phyloP scores from a whole-genome alignment of 2,797 vertebrate genomes.

The Serranus cabrilla region DNA sequence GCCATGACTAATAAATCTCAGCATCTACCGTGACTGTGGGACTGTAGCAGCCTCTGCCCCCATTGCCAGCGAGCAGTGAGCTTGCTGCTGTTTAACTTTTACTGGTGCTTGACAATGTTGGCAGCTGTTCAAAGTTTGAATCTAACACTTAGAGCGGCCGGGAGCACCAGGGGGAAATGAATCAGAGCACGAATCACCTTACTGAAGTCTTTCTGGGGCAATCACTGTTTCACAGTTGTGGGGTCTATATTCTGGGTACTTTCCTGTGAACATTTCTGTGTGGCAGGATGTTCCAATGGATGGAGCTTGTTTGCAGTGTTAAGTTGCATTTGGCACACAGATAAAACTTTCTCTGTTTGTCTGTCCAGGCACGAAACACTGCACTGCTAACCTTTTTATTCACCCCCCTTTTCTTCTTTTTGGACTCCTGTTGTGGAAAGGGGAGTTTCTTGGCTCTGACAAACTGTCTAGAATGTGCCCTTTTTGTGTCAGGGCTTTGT shows the following conservation, averaged over 20 bases:
- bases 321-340: constrained; percentile 82
- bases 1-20: constrained; percentile 72
- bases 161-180: constrained; percentile 54
- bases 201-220: constrained; percentile 52
- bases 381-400: constrained; percentile 79
- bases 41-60: constrained; percentile 59
- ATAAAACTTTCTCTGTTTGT: constrained; percentile 83
- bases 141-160: constrained; percentile 43
- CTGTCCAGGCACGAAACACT: constrained; percentile 82
- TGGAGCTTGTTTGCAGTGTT: constrained; percentile 82
- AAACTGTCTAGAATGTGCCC: constrained; percentile 64
- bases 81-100: constrained; percentile 71
- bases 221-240: constrained; percentile 36
- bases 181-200: constrained; percentile 63
- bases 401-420: constrained; percentile 68
- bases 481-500: constrained; percentile 71
- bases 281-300: constrained; percentile 77
- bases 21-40: constrained; percentile 55
- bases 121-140: constrained; percentile 72
- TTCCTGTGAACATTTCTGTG: constrained; percentile 59
- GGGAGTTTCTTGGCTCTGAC: constrained; percentile 73
- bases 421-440: constrained; percentile 70
- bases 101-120: constrained; percentile 75
- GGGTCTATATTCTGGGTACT: constrained; percentile 56
- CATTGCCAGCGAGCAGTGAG: constrained; percentile 43